Percentiles rank a stretch among this genome's conserved stretches.
Evolutionary conservation across 2,888 invertebrate genomes (phyloP).

Genomic region (Lampropteryx suffumata): DNA sequence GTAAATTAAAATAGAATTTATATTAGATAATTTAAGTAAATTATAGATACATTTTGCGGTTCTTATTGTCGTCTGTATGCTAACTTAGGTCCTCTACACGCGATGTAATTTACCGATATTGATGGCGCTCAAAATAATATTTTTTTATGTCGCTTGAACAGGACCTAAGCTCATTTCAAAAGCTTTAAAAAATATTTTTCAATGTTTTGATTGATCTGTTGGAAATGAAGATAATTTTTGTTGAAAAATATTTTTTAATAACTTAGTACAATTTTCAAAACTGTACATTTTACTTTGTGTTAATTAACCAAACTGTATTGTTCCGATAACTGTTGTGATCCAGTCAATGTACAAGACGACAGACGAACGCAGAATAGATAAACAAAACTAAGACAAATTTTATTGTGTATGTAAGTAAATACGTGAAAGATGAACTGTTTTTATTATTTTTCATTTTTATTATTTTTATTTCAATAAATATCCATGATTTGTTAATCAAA

Average conservation of each 20-base stretch:
- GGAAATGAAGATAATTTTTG: too few relatives aligned
- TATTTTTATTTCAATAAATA: slow-evolving; percentile 84
- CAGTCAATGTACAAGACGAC: slow-evolving; percentile 32
- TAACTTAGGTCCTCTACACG: slow-evolving; percentile 63
- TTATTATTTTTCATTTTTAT: slow-evolving; percentile 83
- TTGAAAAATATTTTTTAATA: slow-evolving; percentile 3
- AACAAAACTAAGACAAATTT: slow-evolving; percentile 78
- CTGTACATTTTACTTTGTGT: not conserved
- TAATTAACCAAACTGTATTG: not conserved
- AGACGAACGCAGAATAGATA: slow-evolving; percentile 68
- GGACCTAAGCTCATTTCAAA: slow-evolving; percentile 22
- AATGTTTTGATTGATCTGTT: too few relatives aligned
- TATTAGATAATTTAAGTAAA: slow-evolving; percentile 82
- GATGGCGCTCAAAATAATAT: slow-evolving; percentile 7
- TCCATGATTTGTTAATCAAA: slow-evolving; percentile 81
- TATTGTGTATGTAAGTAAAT: slow-evolving; percentile 79
- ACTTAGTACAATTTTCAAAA: too few relatives aligned
- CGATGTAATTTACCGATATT: slow-evolving; percentile 40
- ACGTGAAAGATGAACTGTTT: slow-evolving; percentile 81
- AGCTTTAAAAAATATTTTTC: not conserved
- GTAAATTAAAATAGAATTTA: slow-evolving; percentile 81
- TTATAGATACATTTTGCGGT: slow-evolving; percentile 78
- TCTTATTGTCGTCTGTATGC: slow-evolving; percentile 44
- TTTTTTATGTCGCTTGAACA: slow-evolving; percentile 24
- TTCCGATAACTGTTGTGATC: too few relatives aligned